A percentile compares a stretch with the other conserved stretches of the same genome.
These are phyloP conservation scores for Drosophila planitibia DNA, from an alignment of 2,888 invertebrate species.

Conservation along the genomic window DNA sequence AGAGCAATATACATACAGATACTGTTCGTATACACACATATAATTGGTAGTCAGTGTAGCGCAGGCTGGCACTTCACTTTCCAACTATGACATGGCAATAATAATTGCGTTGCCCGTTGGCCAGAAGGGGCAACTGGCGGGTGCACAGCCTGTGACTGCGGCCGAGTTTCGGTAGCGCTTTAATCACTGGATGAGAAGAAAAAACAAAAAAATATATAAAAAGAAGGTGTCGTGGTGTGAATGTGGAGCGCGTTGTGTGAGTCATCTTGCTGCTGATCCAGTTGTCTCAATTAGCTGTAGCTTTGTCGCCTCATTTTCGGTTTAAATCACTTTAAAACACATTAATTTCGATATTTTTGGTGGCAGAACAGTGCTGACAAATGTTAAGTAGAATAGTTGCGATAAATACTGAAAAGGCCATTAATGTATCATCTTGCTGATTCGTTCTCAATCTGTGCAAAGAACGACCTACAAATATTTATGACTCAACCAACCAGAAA, in stretches of 20 bases:
- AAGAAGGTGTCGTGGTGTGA: conserved; percentile 29
- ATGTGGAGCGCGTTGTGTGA: conserved; percentile 57
- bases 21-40: conserved; percentile 27
- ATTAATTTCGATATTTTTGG: conserved; percentile 30
- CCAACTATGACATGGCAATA: conserved; percentile 80
- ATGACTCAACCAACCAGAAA: background rate
- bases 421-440: background rate
- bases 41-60: conserved; percentile 67
- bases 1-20: conserved; percentile 39
- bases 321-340: conserved; percentile 42
- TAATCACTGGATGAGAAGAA: conserved; percentile 40
- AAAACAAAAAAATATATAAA: conserved; percentile 2
- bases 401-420: conserved; percentile 4
- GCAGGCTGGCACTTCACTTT: conserved; percentile 71
- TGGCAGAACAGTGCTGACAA: conserved; percentile 14
- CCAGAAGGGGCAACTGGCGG: conserved; percentile 17
- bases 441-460: background rate
- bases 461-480: background rate
- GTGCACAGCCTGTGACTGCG: conserved; percentile 18
- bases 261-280: conserved; percentile 56
- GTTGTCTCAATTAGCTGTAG: conserved; percentile 72
- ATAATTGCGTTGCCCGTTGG: conserved; percentile 64
- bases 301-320: conserved; percentile 54
- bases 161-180: conserved; percentile 66
- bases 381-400: conserved; percentile 7